These are phyloP conservation scores for Holothuria leucospilota DNA, from an alignment of 53 echinoderm and acorn worm genomes.

Conservation along the genomic window DNA sequence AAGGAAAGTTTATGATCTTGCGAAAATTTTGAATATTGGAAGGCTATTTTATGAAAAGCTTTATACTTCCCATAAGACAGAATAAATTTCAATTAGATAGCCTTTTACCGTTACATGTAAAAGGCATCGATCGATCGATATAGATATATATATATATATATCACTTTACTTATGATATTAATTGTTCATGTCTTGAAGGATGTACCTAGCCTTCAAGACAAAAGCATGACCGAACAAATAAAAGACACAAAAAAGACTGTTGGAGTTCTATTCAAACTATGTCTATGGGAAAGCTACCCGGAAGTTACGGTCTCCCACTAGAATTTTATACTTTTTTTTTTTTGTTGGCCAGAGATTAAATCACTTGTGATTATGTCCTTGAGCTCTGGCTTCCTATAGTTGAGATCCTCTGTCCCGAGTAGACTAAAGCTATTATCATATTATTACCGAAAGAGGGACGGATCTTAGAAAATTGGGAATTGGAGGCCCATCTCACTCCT, in stretches of 20 bases:
- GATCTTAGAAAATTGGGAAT: not conserved
- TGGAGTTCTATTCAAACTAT: not conserved
- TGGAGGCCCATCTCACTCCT: not conserved
- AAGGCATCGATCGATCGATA: constrained; percentile 5
- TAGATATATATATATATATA: no score
- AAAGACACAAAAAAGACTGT: no score
- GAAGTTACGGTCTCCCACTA: not conserved
- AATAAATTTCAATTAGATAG: not conserved
- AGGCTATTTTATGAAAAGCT: not conserved
- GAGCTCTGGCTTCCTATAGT: not conserved
- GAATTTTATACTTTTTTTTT: not conserved
- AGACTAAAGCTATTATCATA: constrained; percentile 9
- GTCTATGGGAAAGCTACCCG: not conserved
- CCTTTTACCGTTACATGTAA: not conserved
- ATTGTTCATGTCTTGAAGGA: no score
- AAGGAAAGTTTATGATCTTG: not conserved
- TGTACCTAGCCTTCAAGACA: no score
- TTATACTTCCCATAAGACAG: not conserved
- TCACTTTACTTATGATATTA: no score
- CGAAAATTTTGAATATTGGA: not conserved
- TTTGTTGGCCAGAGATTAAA: constrained; percentile 13
- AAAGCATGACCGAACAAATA: no score
- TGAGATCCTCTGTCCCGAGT: not conserved
- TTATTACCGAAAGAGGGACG: not conserved
- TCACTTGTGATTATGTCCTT: constrained; percentile 5